Evolutionary conservation across 1,140 invertebrate species (phyloP), one percentile per base, ranked within the genome.

Genomic region (Apis laboriosa): DNA sequence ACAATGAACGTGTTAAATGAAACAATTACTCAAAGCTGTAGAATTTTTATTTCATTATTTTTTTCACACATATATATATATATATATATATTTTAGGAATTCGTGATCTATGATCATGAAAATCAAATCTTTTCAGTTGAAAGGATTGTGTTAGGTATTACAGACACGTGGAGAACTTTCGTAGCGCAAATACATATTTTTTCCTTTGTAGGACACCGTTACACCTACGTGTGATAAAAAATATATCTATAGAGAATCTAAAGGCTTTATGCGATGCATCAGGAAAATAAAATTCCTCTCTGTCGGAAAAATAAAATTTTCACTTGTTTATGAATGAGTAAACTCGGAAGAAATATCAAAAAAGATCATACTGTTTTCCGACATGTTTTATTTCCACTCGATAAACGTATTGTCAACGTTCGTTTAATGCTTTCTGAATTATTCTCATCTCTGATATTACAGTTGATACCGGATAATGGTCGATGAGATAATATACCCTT

Each of bases 251-350:
- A 56, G 28, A 43, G 58, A 24, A 24, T 64, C 12, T 12, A 24
- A 8, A 1, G 43, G n/a, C 17, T 74, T 49, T 13, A 13, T 1
- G 21, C 11, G 43, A 60, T 68, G 43, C 73, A 77, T 5, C 56
- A 55, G 74, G 7, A 15, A 83, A 83, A 77, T 83, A 49, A 71
- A 83, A 76, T 77, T 17, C 56, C 8, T 61, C 17, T 7, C 5
- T 0, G 4, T 2, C 0, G n/a, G 51, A 56, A 11, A 66, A 67
- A 63, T 63, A 28, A 58, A 67, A 67, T 67, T 8, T 12, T 53
- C n/a, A 49, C 13, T 15, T 8, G 11, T 63, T 80, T 60, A 53
- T 56, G 13, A 80, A 72, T 58, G 9, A 12, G 0, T 17, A 64
- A 64, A 76, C 17, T 7, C 24, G 7, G 21, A 43, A 24, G 19